A percentile compares a stretch with the other conserved stretches of the same genome.
phyloP scores from a whole-genome alignment of 2,888 invertebrate genomes.

The Acrobasis repandana region DNA sequence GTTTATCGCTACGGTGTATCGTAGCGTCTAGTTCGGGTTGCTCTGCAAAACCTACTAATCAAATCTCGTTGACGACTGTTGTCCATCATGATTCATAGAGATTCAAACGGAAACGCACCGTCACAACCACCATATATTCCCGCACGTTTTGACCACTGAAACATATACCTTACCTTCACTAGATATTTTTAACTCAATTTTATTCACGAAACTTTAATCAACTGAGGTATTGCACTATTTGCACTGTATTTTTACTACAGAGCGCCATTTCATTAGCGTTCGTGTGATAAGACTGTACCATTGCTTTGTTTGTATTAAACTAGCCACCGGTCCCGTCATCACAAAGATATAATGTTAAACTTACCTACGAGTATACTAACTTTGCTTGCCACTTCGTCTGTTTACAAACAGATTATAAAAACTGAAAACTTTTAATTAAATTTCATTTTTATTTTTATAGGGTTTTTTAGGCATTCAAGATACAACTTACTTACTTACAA shows the following conservation, averaged over 20 bases:
- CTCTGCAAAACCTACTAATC: background rate
- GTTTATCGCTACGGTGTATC: too few relatives aligned
- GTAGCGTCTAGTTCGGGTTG: too few relatives aligned
- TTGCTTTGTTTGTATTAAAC: background rate
- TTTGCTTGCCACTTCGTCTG: too few relatives aligned
- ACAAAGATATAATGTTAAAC: slow-evolving; percentile 21
- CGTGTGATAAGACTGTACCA: background rate
- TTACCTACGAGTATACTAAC: too few relatives aligned
- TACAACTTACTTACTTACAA: too few relatives aligned
- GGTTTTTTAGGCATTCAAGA: too few relatives aligned
- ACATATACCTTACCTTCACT: slow-evolving; percentile 1
- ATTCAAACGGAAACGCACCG: slow-evolving; percentile 11
- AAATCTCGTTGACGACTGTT: slow-evolving; percentile 1
- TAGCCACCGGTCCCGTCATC: background rate
- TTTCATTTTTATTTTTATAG: too few relatives aligned
- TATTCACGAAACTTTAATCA: slow-evolving; percentile 12
- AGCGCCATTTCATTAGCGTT: background rate
- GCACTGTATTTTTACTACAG: background rate
- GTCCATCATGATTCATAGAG: background rate
- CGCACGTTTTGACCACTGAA: slow-evolving; percentile 10
- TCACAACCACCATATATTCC: slow-evolving; percentile 3
- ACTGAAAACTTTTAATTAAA: too few relatives aligned
- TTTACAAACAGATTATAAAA: too few relatives aligned
- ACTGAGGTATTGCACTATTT: slow-evolving; percentile 1
- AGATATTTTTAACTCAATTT: slow-evolving; percentile 8